These are phyloP conservation scores for Proterorhinus semilunaris DNA, from an alignment of 2,113 vertebrate genomes.

Conservation along the genomic window DNA sequence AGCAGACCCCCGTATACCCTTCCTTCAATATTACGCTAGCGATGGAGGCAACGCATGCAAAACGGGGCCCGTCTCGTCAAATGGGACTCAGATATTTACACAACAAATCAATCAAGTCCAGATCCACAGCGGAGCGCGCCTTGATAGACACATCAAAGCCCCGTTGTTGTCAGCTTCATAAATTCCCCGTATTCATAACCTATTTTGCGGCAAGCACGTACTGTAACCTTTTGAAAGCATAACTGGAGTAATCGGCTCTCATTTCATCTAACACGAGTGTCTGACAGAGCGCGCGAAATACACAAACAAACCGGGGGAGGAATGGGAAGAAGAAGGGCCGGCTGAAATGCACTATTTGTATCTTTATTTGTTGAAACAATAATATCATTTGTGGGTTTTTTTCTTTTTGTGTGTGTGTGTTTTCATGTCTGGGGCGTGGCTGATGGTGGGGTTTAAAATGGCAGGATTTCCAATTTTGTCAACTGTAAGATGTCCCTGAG, in stretches of 20 bases:
- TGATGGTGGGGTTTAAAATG: slow-evolving; percentile 14
- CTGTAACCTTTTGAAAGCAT: slow-evolving; percentile 62
- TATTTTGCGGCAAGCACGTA: slow-evolving; percentile 55
- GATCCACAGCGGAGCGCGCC: slow-evolving; percentile 36
- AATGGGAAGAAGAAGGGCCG: slow-evolving; percentile 45
- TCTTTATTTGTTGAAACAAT: slow-evolving; percentile 43
- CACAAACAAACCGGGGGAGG: slow-evolving; percentile 40
- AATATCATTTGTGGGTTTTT: slow-evolving; percentile 27
- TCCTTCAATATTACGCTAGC: not conserved
- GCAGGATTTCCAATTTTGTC: slow-evolving; percentile 25
- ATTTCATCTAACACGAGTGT: slow-evolving; percentile 67
- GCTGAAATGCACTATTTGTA: slow-evolving; percentile 40
- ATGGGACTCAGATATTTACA: slow-evolving; percentile 48
- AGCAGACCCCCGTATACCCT: slow-evolving; percentile 23
- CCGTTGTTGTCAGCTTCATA: slow-evolving; percentile 54
- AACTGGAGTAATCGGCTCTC: slow-evolving; percentile 67
- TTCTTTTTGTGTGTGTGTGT: too few relatives aligned
- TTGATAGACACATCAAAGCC: slow-evolving; percentile 59
- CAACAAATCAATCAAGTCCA: slow-evolving; percentile 49
- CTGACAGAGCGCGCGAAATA: slow-evolving; percentile 59
- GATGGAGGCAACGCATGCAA: not conserved
- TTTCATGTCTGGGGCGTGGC: slow-evolving; percentile 23
- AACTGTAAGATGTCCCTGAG: not conserved
- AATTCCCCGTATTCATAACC: slow-evolving; percentile 63
- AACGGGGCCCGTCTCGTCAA: slow-evolving; percentile 16